phyloP scores from a whole-genome alignment of 2,797 vertebrate species.

The Melanotaenia trifasciata region DNA sequence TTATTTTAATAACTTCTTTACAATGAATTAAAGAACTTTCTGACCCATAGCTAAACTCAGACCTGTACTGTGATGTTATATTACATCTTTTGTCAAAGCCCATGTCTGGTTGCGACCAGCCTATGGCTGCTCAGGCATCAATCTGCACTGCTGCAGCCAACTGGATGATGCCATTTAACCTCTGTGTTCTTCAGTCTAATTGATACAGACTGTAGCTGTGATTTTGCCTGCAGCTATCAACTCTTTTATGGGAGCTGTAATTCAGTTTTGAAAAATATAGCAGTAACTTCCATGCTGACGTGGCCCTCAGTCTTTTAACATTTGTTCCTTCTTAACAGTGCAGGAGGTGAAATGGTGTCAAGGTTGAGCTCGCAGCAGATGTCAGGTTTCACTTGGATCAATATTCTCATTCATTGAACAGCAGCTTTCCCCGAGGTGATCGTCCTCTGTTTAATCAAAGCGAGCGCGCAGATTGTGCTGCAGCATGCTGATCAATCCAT shows the following conservation, averaged over 20 bases:
- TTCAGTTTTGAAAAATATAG: neutral
- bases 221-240: neutral
- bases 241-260: neutral
- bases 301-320: neutral
- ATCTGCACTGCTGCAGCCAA: neutral
- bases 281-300: neutral
- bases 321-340: neutral
- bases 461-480: slow-evolving; percentile 33
- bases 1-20: too few species aligned
- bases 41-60: neutral
- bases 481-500: slow-evolving; percentile 46
- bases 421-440: slow-evolving; percentile 25
- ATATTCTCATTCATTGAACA: slow-evolving; percentile 39
- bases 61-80: neutral
- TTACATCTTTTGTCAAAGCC: neutral
- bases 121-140: neutral
- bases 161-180: slow-evolving; percentile 1
- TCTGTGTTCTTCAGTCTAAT: neutral
- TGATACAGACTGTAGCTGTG: neutral
- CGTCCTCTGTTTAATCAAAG: slow-evolving; percentile 7
- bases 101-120: neutral
- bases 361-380: neutral
- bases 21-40: neutral
- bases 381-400: slow-evolving; percentile 36
- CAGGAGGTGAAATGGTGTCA: slow-evolving; percentile 2